Evolutionary conservation across 2,113 vertebrate species (phyloP).

Genomic region (Corythoichthys haematopterus): DNA sequence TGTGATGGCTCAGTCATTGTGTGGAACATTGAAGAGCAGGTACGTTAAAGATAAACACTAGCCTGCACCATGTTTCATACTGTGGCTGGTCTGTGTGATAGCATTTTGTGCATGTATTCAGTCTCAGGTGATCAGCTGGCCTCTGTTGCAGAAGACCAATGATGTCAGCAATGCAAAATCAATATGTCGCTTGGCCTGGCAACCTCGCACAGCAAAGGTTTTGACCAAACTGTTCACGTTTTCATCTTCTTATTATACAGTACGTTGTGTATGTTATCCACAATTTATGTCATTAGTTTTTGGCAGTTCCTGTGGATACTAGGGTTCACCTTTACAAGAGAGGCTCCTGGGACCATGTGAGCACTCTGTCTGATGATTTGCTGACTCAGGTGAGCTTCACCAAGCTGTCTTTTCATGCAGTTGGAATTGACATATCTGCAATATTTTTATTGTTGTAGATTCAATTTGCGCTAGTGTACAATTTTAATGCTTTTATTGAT

Average conservation of each 20-base stretch:
- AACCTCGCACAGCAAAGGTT: conserved; percentile 81
- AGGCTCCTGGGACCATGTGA: conserved; percentile 77
- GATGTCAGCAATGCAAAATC: conserved; percentile 86
- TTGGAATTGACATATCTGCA: neutral
- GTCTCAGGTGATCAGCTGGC: conserved; percentile 79
- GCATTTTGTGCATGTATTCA: conserved; percentile 44
- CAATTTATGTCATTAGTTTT: conserved; percentile 64
- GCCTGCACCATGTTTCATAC: neutral
- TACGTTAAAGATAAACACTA: conserved; percentile 43
- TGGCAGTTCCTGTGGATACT: conserved; percentile 88
- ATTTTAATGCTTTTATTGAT: neutral
- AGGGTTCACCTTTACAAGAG: conserved; percentile 83
- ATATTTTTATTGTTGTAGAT: neutral
- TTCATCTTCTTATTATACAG: neutral
- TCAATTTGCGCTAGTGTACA: neutral
- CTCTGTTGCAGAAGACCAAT: conserved; percentile 84
- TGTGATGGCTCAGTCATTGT: conserved; percentile 90
- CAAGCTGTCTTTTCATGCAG: neutral
- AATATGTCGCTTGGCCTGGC: conserved; percentile 90
- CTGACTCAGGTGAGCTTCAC: conserved; percentile 75
- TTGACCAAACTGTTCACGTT: neutral
- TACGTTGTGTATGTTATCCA: neutral
- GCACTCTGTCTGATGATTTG: conserved; percentile 75
- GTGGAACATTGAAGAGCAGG: conserved; percentile 89
- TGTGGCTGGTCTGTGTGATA: neutral